Conservation (phyloP, 2,113 vertebrate genomes). For the Pachypanchax playfairii region DNA sequence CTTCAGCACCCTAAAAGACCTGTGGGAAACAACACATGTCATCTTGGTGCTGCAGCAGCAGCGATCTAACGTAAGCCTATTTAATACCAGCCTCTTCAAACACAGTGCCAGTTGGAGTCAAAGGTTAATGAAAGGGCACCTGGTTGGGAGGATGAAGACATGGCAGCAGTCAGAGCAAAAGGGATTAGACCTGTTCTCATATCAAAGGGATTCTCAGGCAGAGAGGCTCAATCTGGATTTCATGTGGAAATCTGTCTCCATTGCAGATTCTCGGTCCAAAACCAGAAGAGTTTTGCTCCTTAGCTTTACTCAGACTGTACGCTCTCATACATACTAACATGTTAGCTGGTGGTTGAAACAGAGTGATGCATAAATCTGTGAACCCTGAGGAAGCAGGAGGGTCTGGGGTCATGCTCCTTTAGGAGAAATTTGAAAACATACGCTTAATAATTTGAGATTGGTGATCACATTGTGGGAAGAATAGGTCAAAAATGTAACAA, state of each 20-base stretch:
- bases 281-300: constrained; percentile 47
- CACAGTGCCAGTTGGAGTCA: constrained; percentile 77
- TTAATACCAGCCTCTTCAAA: constrained; percentile 80
- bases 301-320: constrained; percentile 60
- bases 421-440: neutral
- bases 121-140: constrained; percentile 85
- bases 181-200: constrained; percentile 82
- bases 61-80: constrained; percentile 75
- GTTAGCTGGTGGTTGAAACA: neutral
- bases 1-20: constrained; percentile 63
- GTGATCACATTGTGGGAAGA: neutral
- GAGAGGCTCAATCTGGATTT: constrained; percentile 72
- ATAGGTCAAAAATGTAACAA: no score
- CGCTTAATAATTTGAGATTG: neutral
- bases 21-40: constrained; percentile 73
- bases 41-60: constrained; percentile 46
- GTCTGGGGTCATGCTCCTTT: neutral
- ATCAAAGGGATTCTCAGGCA: constrained; percentile 80
- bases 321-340: constrained; percentile 16
- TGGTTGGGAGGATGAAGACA: constrained; percentile 82
- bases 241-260: constrained; percentile 76
- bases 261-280: constrained; percentile 54
- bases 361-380: neutral
- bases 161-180: constrained; percentile 71
- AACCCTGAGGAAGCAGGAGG: neutral